Base-by-base conservation (phyloP, 2,797 vertebrate genomes). In the Gouania willdenowi region DNA sequence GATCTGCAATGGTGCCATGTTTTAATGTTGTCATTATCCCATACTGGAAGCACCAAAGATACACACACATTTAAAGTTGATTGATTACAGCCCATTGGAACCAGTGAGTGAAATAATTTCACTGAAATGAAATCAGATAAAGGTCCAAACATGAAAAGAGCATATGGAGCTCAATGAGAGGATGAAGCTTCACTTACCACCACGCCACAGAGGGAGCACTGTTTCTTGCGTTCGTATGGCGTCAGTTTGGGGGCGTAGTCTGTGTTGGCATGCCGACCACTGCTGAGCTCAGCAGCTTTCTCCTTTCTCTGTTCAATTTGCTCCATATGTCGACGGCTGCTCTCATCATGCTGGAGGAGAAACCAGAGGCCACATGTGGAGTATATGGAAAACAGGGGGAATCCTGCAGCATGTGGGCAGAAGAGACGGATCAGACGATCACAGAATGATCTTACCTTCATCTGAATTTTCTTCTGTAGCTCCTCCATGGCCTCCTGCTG, bases 401-500 rank as follows among this genome's bases (percentile, higher is more conserved):
- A 47, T 40, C 16, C 22, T 21, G 14, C 17, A 17, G 22, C 3
- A 5, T 26, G 33, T 50, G 27, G 2, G 9, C 8, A 28, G 20
- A 28, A 42, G 26, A 42, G 15, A 4, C 13, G 42, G 13, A 26
- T 14, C 10, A 19, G 4, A 1, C 0, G 3, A 12, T 38, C n/a
- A n/a, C n/a, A n/a, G n/a, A n/a, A 10, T 37, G 19, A 52, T 32
- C 11, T 25, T 72, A 92, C 97, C 90, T 99, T 99, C 80, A 96
- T 89, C 58, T 99, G 97, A 56, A 99, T 99, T 79, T 99, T 99
- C 63, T 99, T 99, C 85, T 99, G 96, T 6, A 99, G 83, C 51
- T 99, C 97, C 66, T 98, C 97, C 94, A 99, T 89, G 40, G 97
- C 97, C 59, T 98, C 97, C 63, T 99, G 97, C 20, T 99, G 96